Evolutionary conservation across 1,140 invertebrate species (phyloP).

Genomic region (Drosophila parabipectinata): DNA sequence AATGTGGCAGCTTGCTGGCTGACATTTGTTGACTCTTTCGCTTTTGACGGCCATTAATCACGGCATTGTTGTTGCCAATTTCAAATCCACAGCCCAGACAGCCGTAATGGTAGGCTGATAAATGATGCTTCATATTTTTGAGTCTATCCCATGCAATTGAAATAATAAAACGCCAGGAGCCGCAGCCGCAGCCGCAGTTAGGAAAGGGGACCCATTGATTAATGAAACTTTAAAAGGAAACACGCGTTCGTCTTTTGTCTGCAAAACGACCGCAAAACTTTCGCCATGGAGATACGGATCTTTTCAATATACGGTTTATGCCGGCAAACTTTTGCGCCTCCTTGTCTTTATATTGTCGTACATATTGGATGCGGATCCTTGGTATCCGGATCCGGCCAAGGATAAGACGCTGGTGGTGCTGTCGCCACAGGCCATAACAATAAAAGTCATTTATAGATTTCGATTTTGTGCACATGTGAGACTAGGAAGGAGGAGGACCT

Average conservation of each 20-base stretch:
- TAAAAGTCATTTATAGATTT: slow-evolving; percentile 82
- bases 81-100: slow-evolving; percentile 63
- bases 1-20: slow-evolving; percentile 44
- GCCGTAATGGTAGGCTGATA: slow-evolving; percentile 56
- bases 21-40: slow-evolving; percentile 81
- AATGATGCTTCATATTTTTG: slow-evolving; percentile 78
- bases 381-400: slow-evolving; percentile 40
- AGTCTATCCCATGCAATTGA: slow-evolving; percentile 65
- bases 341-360: slow-evolving; percentile 20
- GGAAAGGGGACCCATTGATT: slow-evolving; percentile 52
- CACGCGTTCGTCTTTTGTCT: slow-evolving; percentile 64
- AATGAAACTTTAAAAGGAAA: slow-evolving; percentile 79
- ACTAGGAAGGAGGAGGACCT: neutral
- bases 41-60: slow-evolving; percentile 81
- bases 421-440: slow-evolving; percentile 74
- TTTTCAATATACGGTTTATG: slow-evolving; percentile 38
- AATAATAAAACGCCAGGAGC: slow-evolving; percentile 68
- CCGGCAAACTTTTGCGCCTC: slow-evolving; percentile 50
- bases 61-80: slow-evolving; percentile 80
- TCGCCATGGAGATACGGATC: slow-evolving; percentile 52
- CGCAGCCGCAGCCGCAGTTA: neutral
- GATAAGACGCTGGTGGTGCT: slow-evolving; percentile 3
- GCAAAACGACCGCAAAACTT: slow-evolving; percentile 52
- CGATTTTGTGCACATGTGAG: slow-evolving; percentile 70
- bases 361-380: slow-evolving; percentile 28